Evolutionary conservation across 2,113 vertebrate species (phyloP), one percentile per base, ranked within the genome.

Genomic region (Embiotoca jacksoni): DNA sequence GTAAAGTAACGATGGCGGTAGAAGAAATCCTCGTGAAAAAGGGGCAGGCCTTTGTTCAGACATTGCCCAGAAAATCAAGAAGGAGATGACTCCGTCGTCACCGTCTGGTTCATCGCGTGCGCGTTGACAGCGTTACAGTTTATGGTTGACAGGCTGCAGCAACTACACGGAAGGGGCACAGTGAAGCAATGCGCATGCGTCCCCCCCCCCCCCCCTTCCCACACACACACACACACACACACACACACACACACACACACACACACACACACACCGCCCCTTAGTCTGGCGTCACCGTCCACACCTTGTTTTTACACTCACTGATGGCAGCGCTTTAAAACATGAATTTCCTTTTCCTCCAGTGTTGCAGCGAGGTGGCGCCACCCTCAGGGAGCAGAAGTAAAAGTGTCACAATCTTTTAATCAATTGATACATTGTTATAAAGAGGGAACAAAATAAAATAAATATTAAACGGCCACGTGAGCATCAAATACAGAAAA

Each of bases 1-100:
- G 91, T 92, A 94, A 91, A 89, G 92, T 92, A 93, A 93, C 92
- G 92, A 89, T 75, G 86, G 86, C 83, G 72, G 84, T 54, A 46
- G 74, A 80, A 23, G 86, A 82, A 75, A 78, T 83, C 82, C 85
- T 88, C 90, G n/a, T 87, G 86, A 88, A 91, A 75, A 91, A 83
- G 91, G 91, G 92, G 91, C 90, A 88, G 91, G 91, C 72, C 88
- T 90, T 91, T 92, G 86, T 92, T 86, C 52, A 10, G 70, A 61
- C 75, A 66, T 71, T 36, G 75, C 37, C 8, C 63, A 59, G 72
- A n/a, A 73, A 78, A 72, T 13, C 0, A 5, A 57, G 16, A 73
- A 72, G 79, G 88, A 46, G 11, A 0, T 0, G 66, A 11, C 85
- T 1, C 3, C 0, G 8, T 0, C 9, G 64, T 73, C 72, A 62